A percentile compares a stretch with the other conserved stretches of the same genome.
Conservation (phyloP, 2,888 invertebrate species). For the Myopa testacea region DNA sequence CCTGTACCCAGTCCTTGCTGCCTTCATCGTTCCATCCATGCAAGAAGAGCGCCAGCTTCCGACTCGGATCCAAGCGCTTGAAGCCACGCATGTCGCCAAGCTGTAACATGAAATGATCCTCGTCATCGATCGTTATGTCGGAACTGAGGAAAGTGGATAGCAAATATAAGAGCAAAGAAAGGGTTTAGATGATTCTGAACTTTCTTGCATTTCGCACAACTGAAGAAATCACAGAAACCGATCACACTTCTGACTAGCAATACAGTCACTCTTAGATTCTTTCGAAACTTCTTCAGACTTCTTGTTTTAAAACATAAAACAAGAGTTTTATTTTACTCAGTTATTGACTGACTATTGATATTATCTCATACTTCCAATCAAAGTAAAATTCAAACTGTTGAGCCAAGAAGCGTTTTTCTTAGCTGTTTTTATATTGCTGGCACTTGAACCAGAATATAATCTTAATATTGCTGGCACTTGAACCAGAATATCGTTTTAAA, state of each 20-base stretch:
- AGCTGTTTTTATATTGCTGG: no score
- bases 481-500: no score
- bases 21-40: conserved; percentile 67
- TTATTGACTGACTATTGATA: no score
- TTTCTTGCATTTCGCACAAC: no score
- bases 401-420: background rate
- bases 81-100: conserved; percentile 62
- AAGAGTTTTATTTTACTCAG: no score
- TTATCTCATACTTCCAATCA: no score
- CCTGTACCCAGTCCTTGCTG: conserved; percentile 64
- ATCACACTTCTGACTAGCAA: no score
- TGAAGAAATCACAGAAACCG: no score
- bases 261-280: no score
- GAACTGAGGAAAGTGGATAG: conserved; percentile 50
- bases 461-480: no score
- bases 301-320: no score
- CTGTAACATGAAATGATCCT: conserved; percentile 58
- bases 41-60: conserved; percentile 62
- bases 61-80: conserved; percentile 54
- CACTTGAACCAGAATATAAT: no score
- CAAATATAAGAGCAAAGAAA: background rate
- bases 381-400: background rate
- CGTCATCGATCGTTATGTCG: conserved; percentile 51
- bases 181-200: background rate
- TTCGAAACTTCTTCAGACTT: background rate